Base-by-base conservation (phyloP, 2,888 invertebrate species). In the Drosophila nigricruria region DNA sequence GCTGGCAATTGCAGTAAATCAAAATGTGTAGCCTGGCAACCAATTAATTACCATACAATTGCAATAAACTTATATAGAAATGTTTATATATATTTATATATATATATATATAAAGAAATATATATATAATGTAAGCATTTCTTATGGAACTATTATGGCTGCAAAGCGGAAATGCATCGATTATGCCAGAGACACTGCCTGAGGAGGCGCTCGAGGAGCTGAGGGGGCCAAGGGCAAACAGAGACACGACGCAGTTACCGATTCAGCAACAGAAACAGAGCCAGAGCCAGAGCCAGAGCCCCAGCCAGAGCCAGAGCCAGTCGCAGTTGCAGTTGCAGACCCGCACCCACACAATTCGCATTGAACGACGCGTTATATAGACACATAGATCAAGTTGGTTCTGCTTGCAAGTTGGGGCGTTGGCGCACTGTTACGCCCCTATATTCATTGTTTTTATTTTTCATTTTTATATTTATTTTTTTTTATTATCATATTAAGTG, bases 161-260 rank as follows among this genome's bases (percentile, higher is more conserved):
- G 58, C 52, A 56, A 64, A 81, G 67, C 86, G 86, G 86, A 86
- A 86, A 79, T 88, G 90, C 84, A 86, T 82, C 82, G 88, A 89
- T 80, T 84, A 79, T 72, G 70, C 71, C 69, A 45, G 57, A 66
- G 71, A 76, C 60, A 23, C 49, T 34, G 53, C 25, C 40, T 10
- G 27, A 20, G 18, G 16, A 32, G 34, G 8, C 16, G 3, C 30
- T 9, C 56, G 34, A 23, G 30, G 25, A 20, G 23, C 5, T 12
- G 27, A 10, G 36, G 52, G 56, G 20, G n/a, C 12, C 14, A 53
- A 49, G 52, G 60, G 30, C n/a, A 16, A 32, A 25, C 53, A 38
- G 36, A 53, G 53, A 36, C 53, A 25, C 25, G 53, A 36, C n/a
- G 47, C 25, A 27, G 25, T 10, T n/a, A 25, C 45, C 45, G 25